Evolutionary conservation across 2,797 vertebrate genomes (phyloP), one percentile per base, ranked within the genome.

Genomic region (Rhinoraja longicauda): DNA sequence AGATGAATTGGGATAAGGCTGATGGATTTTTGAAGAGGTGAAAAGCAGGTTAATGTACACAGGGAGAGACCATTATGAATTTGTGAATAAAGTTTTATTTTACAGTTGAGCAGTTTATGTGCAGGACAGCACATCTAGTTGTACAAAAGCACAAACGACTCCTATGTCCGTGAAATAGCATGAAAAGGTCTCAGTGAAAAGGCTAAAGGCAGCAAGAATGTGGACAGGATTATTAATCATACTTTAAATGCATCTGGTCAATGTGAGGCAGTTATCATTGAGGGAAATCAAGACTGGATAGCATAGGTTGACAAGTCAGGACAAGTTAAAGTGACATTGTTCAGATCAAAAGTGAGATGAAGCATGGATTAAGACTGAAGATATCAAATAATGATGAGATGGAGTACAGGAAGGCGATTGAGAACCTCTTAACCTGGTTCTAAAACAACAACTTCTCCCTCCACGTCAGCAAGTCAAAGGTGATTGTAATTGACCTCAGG

Each of bases 211-310:
- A 86, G 62, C 62, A 86, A 15, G 29, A 86, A 64, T 64, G 62
- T 86, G 59, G 57, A 64, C n/a, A 6, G 57, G 13, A 64, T 59
- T 62, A 86, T 86, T 32, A 62, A 64, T 64, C 82, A 62, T 59
- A 86, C 82, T 84, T 84, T 53, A 53, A 59, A 57, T 29, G 24
- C 81, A 26, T 59, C 53, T 84, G 81, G 81, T 84, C 81, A 84
- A 84, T 84, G 57, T 86, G 53, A 29, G 5, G 29, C 82, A 62
- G 57, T 62, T 86, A 62, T 86, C 82, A n/a, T 62, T 82, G 45
- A 82, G 45, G 39, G 39, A 17, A 62, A 86, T 86, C 26, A 13
- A 57, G 15, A 84, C 82, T 62, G 82, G 82, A 86, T 62, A 86
- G 53, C 29, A n/a, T 62, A 62, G 82, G 82, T 86, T n/a, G 59